These are phyloP conservation scores for Podotricha telesiphe DNA, from an alignment of 2,888 invertebrate genomes.

Conservation along the genomic window DNA sequence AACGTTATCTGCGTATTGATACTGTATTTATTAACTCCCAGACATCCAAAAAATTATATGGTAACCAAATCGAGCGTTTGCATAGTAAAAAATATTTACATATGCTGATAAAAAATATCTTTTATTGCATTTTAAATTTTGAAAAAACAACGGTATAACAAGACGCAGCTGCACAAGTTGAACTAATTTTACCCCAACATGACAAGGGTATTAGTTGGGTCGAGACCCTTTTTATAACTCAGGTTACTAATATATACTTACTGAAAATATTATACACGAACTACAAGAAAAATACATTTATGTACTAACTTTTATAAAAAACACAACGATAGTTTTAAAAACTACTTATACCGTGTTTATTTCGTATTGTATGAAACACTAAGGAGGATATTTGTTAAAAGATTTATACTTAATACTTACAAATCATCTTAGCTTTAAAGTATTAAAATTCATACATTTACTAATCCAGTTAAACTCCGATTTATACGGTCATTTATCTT, in stretches of 20 bases:
- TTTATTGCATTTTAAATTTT: conserved; percentile 72
- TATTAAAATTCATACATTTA: conserved; percentile 28
- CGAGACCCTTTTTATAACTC: conserved; percentile 76
- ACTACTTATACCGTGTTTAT: background rate
- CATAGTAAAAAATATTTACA: conserved; percentile 14
- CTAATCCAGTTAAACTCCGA: conserved; percentile 50
- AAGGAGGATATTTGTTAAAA: background rate
- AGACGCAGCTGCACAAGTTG: conserved; percentile 76
- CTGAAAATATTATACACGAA: conserved; percentile 12
- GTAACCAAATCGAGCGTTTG: too few relatives aligned
- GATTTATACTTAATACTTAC: conserved; percentile 25
- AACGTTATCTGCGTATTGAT: conserved; percentile 27
- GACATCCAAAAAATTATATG: too few relatives aligned
- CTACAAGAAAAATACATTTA: background rate
- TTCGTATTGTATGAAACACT: background rate
- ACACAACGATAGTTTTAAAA: background rate
- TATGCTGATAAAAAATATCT: conserved; percentile 57
- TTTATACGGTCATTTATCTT: conserved; percentile 69
- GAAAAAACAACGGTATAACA: conserved; percentile 66
- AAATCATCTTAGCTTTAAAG: conserved; percentile 22
- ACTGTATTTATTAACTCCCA: conserved; percentile 27
- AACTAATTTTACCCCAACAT: conserved; percentile 81
- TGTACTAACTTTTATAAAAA: background rate
- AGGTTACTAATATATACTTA: conserved; percentile 55
- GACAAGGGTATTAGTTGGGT: conserved; percentile 82